Conservation (phyloP, 2,797 vertebrate genomes). For the Etheostoma nigrum region DNA sequence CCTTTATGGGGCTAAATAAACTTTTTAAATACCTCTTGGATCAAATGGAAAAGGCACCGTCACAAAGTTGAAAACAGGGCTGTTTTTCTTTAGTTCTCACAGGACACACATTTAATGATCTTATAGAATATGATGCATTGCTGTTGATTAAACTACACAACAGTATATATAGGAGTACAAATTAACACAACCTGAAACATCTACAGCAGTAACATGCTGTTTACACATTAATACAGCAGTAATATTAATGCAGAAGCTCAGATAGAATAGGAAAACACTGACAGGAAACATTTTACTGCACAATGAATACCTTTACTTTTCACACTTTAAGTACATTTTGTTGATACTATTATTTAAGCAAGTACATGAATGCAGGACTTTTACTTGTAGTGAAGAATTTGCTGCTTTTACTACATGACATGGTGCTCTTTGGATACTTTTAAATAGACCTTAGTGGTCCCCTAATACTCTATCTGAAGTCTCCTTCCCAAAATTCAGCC, state of each 20-base stretch:
- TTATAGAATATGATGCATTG: neutral
- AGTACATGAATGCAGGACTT: neutral
- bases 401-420: neutral
- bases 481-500: too few relatives aligned
- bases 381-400: neutral
- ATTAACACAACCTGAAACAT: neutral
- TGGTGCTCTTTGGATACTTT: too few relatives aligned
- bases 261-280: neutral
- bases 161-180: neutral
- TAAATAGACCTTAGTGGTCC: too few relatives aligned
- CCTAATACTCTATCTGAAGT: too few relatives aligned
- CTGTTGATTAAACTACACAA: neutral
- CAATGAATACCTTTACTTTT: neutral
- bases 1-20: too few relatives aligned
- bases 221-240: neutral
- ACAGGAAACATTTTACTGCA: neutral
- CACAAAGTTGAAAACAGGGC: too few relatives aligned
- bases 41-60: too few relatives aligned
- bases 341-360: neutral
- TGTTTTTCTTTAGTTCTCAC: too few relatives aligned
- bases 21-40: too few relatives aligned
- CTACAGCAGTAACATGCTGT: neutral
- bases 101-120: neutral
- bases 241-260: conserved; percentile 1
- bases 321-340: neutral